Evolutionary conservation across 2,888 invertebrate genomes (phyloP), one percentile per base, ranked within the genome.

Genomic region (Zootermopsis nevadensis): DNA sequence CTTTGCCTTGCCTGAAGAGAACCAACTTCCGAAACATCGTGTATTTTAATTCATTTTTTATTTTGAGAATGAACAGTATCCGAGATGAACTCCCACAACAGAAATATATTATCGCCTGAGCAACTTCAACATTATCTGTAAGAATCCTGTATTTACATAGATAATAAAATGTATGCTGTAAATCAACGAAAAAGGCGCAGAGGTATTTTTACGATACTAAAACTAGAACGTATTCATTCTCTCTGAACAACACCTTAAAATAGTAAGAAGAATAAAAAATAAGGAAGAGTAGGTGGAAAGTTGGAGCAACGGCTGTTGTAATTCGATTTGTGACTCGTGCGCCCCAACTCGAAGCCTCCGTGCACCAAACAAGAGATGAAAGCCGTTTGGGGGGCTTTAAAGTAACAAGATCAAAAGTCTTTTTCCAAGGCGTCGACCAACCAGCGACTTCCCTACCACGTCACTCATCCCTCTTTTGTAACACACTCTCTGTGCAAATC

Each of bases 271-370:
- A 22, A 31, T 15, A 27, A 6, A 69, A 19, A 1, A 27, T 2
- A 66, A 1, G n/a, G n/a, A n/a, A n/a, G 24, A 7, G 48, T 48
- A 8, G 33, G 69, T 69, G 77, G 24, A 55, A 55, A 77, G 77
- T 77, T 77, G 77, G 55, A 31, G 55, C 19, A 53, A 33, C 38
- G 27, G 77, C 55, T 19, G 53, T 55, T 27, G 77, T 77, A 77
- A 77, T 77, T 77, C 77, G 77, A 55, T 77, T 77, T 77, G 77
- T 24, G 48, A 55, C 53, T 77, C 55, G 53, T 77, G 42, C 24
- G 48, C 55, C 55, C 77, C 53, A 15, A 19, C 31, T 31, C 69
- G 33, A 19, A 24, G 69, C 33, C 33, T 22, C 33, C 3, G 69
- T 33, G 33, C 69, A 33, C 69, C 69, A 69, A 69, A 69, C 69